Conservation (phyloP, 1,140 invertebrate genomes). For the Rhizoglyphus robini region DNA sequence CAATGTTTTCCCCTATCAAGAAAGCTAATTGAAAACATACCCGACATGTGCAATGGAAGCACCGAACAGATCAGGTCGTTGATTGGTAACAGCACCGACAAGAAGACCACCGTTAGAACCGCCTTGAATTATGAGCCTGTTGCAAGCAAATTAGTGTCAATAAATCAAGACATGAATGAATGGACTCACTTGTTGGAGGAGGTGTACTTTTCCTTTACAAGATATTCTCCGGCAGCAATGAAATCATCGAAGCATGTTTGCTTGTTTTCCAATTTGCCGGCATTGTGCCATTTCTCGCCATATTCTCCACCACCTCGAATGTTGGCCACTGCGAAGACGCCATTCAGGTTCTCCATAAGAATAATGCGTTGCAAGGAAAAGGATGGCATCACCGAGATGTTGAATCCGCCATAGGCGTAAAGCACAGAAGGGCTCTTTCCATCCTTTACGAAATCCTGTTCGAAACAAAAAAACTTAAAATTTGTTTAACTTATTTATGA, state of each 20-base stretch:
- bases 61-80: slow-evolving; percentile 85
- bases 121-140: slow-evolving; percentile 66
- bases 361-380: slow-evolving; percentile 67
- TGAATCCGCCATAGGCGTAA: slow-evolving; percentile 97
- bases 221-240: slow-evolving; percentile 75
- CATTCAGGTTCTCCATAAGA: slow-evolving; percentile 78
- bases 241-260: slow-evolving; percentile 98
- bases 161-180: background rate
- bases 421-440: slow-evolving; percentile 61
- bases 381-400: slow-evolving; percentile 71
- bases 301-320: slow-evolving; percentile 80
- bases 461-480: slow-evolving; percentile 30
- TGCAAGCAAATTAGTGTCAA: background rate
- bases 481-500: slow-evolving; percentile 8
- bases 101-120: slow-evolving; percentile 92
- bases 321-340: slow-evolving; percentile 79
- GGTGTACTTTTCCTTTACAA: slow-evolving; percentile 70
- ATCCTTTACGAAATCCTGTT: slow-evolving; percentile 40
- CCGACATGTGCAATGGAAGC: slow-evolving; percentile 80
- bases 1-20: background rate
- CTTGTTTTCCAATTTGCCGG: slow-evolving; percentile 75
- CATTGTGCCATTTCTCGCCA: slow-evolving; percentile 92
- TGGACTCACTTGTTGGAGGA: slow-evolving; percentile 42
- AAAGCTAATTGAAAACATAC: slow-evolving; percentile 40
- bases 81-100: slow-evolving; percentile 81